Base-by-base conservation (phyloP, 2,113 vertebrate genomes). In the Eulemur macaco region DNA sequence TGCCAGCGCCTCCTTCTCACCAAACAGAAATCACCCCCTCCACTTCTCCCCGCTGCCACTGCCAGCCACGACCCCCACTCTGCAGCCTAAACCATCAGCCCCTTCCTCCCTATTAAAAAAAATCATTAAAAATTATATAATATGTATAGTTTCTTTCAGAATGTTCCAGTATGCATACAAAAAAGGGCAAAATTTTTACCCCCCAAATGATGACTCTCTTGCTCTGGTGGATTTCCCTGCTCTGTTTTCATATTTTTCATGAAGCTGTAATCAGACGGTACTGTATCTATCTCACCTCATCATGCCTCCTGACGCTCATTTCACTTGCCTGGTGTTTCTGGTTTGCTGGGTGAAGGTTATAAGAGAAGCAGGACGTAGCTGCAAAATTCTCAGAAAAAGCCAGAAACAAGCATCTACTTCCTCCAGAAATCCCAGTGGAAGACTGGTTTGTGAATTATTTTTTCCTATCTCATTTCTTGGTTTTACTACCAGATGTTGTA, bases 131-230 rank as follows among this genome's bases (percentile, higher is more conserved):
- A 64, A 45, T 52, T 50, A 25, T 29, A 27, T 10, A 34, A 39
- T 69, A 87, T 87, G 15, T 68, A 45, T 0, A 74, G 87, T 9
- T 66, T 58, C 64, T 74, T 73, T 60, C 23, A 86, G 37, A 83
- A 88, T 94, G 89, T 78, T 90, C 73, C 93, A 93, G 68, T 34
- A 42, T 0, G 66, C 84, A 73, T 84, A 60, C 66, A 86, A 60
- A 18, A 18, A 45, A 58, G 78, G 12, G 60, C 8, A 64, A 54
- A 74, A 29, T 23, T 54, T 13, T 56, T 25, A 37, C 5, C 5
- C 20, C 37, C 4, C 45, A 64, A 94, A 39, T 15, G 34, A n/a
- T 13, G 63, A 18, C 12, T n/a, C n/a, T 50, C 31, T 50, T 31
- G 25, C 31, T 47, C 64, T 18, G 39, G 58, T 8, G 42, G 42